A percentile compares a stretch with the other conserved stretches of the same genome.
phyloP scores from a whole-genome alignment of 2,113 vertebrate genomes.

The Porphyrio hochstetteri region DNA sequence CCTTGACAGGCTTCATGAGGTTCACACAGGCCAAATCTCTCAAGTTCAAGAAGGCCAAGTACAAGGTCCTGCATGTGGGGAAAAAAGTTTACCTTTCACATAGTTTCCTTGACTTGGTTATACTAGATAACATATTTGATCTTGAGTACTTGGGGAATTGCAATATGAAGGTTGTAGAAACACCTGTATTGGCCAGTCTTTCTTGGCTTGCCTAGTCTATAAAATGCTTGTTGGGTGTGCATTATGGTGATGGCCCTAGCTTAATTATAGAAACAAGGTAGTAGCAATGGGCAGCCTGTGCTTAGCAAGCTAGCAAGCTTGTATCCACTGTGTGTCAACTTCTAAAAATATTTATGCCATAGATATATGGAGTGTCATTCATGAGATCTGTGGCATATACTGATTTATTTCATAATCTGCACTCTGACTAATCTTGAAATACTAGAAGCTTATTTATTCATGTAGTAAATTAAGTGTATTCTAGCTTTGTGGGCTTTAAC shows the following conservation, averaged over 20 bases:
- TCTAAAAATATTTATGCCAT: neutral
- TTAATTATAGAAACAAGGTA: neutral
- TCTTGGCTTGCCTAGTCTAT: neutral
- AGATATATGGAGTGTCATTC: rapidly evolving
- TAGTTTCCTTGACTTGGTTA: neutral
- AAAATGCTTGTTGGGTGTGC: neutral
- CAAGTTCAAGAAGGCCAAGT: too few relatives aligned
- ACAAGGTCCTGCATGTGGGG: too few relatives aligned
- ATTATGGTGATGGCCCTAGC: neutral
- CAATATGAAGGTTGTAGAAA: neutral
- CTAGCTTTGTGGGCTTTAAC: neutral
- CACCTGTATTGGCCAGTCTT: rapidly evolving
- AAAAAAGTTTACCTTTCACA: neutral
- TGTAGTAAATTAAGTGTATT: neutral
- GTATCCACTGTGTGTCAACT: rapidly evolving
- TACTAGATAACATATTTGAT: neutral
- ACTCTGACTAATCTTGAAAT: neutral
- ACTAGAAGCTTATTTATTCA: neutral
- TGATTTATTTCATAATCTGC: neutral
- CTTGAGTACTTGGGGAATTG: neutral
- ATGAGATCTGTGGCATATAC: neutral
- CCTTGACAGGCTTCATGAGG: too few relatives aligned
- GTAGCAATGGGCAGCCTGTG: neutral
- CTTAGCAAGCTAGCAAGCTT: neutral
- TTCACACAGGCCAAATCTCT: too few relatives aligned